Evolutionary conservation across 1,140 invertebrate genomes (phyloP), one percentile per base, ranked within the genome.

Genomic region (Venustaconcha ellipsiformis): DNA sequence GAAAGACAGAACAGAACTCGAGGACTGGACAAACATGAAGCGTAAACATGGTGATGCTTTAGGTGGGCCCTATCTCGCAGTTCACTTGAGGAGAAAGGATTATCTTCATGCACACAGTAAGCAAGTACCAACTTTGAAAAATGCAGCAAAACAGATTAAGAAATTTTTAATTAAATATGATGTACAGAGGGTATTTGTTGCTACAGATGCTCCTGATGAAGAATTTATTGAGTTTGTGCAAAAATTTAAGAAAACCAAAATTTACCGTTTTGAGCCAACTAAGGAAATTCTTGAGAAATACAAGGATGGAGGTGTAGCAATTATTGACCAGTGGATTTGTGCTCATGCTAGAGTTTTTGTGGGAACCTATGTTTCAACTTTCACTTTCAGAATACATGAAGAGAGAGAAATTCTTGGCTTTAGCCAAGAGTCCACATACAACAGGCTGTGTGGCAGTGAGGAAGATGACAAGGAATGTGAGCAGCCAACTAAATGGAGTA

Each of bases 271-370:
- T 85, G 82, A 79, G 57, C 92, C 93, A 65, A 80, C 88, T 58
- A 55, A 76, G 80, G 83, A 86, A 78, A 60, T 89, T 23, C 67
- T 86, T 12, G 67, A 84, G 1, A 79, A 87, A 63, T 93, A 93
- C 72, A 94, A 93, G 88, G 96, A 97, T 90, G 98, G 97, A 23
- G 95, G 95, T 18, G 88, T 96, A 59, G 97, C 97, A 2, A 97
- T 99, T 78, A 94, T 99, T 72, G 97, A 99, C 89, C 98, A 99
- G 91, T 96, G 98, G 82, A 95, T 99, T 80, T 97, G 96, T 91
- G 94, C 97, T 0, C 93, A 95, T 90, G 94, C 96, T 11, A 92
- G 92, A 1, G 65, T 77, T 91, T 97, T 98, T 87, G 93, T 98
- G 78, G 97, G 98, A 37, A 97, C 96, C 1, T 92, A 94, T 86